Evolutionary conservation across 2,113 vertebrate species (phyloP), one percentile per base, ranked within the genome.

Genomic region (Setophaga kirtlandii): DNA sequence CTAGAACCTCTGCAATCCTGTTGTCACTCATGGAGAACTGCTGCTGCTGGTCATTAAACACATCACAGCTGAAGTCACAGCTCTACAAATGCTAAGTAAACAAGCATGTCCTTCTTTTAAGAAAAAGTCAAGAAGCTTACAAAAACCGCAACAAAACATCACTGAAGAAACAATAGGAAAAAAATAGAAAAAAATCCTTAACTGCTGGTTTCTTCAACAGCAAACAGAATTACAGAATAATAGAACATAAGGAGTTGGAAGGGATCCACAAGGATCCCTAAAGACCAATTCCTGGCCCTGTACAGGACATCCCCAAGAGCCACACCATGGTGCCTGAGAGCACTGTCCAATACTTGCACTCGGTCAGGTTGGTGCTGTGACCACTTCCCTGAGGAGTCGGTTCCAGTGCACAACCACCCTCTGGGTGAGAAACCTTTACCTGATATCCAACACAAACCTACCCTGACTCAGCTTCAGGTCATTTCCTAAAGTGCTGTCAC

Each of bases 401-500:
- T 41, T 25, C 39, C 78, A 53, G 20, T 6, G 17, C 24, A 8
- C 37, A 23, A 3, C 0, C 15, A 65, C 5, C 12, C 23, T 24
- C 10, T 20, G 44, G 4, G 10, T 6, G 19, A 81, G 10, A 18
- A 82, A 46, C 2, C 12, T 52, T 39, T 7, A 39, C 3, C 33
- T 39, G 7, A 39, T n/a, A n/a, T 4, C 5, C 23, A 81, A 12
- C 33, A 20, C 24, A 59, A 81, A 46, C 10, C 28, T 30, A 1
- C 33, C 10, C 37, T 65, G 37, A 59, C 31, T 10, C 27, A 67
- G 0, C 15, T 52, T 17, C 28, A 82, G 28, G 10, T 23, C 15
- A 14, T 30, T 59, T 33, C 37, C 37, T 67, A 1, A 0, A 2
- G 10, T 46, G 2, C 60, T 60, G 28, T 30, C 39, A 28, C 31